Percentiles rank a stretch among this genome's conserved stretches.
Conservation (phyloP, 2,888 invertebrate genomes). For the Saturnia pavonia region DNA sequence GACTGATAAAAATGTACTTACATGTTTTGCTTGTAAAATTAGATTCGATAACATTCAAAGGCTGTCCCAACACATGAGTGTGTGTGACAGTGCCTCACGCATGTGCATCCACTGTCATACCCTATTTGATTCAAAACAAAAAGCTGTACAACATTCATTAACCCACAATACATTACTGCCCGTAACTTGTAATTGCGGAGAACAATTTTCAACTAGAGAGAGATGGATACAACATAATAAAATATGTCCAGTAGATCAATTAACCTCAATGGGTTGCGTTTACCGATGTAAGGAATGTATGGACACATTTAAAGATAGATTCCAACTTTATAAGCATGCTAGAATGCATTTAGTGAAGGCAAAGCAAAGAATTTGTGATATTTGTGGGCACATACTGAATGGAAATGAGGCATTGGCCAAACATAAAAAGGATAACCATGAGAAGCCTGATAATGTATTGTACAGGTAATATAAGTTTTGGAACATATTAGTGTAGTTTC, state of each 20-base stretch:
- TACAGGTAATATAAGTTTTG: conserved; percentile 57
- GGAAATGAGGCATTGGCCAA: conserved; percentile 55
- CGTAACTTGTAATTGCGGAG: conserved; percentile 59
- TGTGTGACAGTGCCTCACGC: conserved; percentile 61
- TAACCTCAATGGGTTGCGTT: conserved; percentile 50
- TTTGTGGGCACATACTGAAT: conserved; percentile 60
- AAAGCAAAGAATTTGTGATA: conserved; percentile 60
- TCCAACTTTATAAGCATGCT: conserved; percentile 65
- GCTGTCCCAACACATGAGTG: conserved; percentile 63
- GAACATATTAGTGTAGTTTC: no score
- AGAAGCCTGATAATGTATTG: conserved; percentile 42
- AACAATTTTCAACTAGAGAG: conserved; percentile 56
- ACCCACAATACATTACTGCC: conserved; percentile 46
- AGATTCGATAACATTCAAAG: conserved; percentile 59
- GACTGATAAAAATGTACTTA: conserved; percentile 42
- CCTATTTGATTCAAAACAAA: conserved; percentile 65
- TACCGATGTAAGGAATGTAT: conserved; percentile 72
- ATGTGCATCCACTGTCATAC: conserved; percentile 65
- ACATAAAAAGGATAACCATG: conserved; percentile 61
- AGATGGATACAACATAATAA: conserved; percentile 57
- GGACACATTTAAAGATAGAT: conserved; percentile 59
- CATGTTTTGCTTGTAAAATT: conserved; percentile 67
- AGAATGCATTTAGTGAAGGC: conserved; percentile 61
- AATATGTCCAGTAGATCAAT: conserved; percentile 56
- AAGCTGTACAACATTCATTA: conserved; percentile 64